Conservation (phyloP, 2,888 invertebrate species). For the Macrostomum cliftonense region DNA sequence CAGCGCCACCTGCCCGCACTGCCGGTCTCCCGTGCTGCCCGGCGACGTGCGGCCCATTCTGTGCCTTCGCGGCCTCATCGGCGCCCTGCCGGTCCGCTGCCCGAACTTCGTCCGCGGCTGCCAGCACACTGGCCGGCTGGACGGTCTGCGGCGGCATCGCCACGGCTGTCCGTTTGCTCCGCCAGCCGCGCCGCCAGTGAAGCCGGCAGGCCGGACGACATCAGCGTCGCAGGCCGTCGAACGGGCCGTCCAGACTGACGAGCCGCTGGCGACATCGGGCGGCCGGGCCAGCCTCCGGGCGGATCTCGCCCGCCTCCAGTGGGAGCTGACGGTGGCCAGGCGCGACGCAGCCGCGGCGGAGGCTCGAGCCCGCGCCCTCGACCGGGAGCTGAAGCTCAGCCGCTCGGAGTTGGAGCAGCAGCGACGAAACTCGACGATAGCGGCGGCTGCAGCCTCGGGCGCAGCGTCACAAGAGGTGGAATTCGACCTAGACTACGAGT, state of each 20-base stretch:
- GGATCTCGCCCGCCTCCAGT: conserved; percentile 21
- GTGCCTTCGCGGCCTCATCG: conserved; percentile 25
- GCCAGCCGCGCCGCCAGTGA: too few species aligned
- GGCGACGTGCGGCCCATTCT: conserved; percentile 21
- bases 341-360: conserved; percentile 24
- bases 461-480: conserved; percentile 17
- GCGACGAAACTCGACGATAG: conserved; percentile 14
- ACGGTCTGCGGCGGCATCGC: conserved; percentile 18
- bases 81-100: conserved; percentile 22
- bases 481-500: conserved; percentile 23
- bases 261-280: conserved; percentile 15
- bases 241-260: too few species aligned
- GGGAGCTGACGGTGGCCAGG: conserved; percentile 20
- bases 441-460: too few species aligned
- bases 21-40: conserved; percentile 16
- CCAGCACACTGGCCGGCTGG: conserved; percentile 19
- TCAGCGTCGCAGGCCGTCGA: too few species aligned
- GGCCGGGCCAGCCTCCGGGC: neutral
- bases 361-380: conserved; percentile 20
- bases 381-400: conserved; percentile 20
- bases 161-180: conserved; percentile 20
- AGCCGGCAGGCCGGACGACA: too few species aligned
- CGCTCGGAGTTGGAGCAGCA: conserved; percentile 21
- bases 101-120: conserved; percentile 21
- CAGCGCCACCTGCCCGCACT: conserved; percentile 25